Evolutionary conservation across 2,888 invertebrate species (phyloP).

Genomic region (Dryadula phaetusa): DNA sequence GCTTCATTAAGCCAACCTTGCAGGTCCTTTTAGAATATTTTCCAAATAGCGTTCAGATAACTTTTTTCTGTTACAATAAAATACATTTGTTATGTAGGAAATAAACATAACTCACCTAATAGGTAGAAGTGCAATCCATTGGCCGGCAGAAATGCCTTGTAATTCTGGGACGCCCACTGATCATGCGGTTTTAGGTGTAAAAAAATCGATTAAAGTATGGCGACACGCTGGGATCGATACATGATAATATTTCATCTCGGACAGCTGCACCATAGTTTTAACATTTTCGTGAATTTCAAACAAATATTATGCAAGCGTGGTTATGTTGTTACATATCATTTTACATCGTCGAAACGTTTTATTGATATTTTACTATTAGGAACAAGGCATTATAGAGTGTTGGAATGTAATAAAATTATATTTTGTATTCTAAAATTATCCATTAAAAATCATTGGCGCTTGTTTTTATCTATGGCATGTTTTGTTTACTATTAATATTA

Average conservation of each 20-base stretch:
- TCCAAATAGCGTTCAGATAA: constrained; percentile 58
- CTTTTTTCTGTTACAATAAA: constrained; percentile 61
- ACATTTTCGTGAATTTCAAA: constrained; percentile 80
- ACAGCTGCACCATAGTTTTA: constrained; percentile 72
- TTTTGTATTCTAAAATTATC: constrained; percentile 46
- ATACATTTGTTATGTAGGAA: constrained; percentile 73
- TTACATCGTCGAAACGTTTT: constrained; percentile 69
- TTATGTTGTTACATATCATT: constrained; percentile 72
- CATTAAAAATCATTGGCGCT: constrained; percentile 38
- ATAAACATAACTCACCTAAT: constrained; percentile 80
- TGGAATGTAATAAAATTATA: constrained; percentile 60
- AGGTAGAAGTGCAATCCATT: constrained; percentile 63
- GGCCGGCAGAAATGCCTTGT: constrained; percentile 79
- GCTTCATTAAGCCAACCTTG: constrained; percentile 67
- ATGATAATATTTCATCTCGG: constrained; percentile 81
- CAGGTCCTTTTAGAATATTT: constrained; percentile 73
- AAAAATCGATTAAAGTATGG: constrained; percentile 82
- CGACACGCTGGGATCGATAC: constrained; percentile 83
- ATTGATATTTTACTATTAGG: constrained; percentile 55
- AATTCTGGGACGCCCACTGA: constrained; percentile 76
- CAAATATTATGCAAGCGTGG: constrained; percentile 73
- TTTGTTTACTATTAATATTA: constrained; percentile 35
- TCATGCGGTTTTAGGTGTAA: constrained; percentile 83
- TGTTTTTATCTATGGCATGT: constrained; percentile 39
- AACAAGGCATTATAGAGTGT: constrained; percentile 55